Evolutionary conservation across 2,888 invertebrate genomes (phyloP).

Genomic region (Hypercompe scribonia): DNA sequence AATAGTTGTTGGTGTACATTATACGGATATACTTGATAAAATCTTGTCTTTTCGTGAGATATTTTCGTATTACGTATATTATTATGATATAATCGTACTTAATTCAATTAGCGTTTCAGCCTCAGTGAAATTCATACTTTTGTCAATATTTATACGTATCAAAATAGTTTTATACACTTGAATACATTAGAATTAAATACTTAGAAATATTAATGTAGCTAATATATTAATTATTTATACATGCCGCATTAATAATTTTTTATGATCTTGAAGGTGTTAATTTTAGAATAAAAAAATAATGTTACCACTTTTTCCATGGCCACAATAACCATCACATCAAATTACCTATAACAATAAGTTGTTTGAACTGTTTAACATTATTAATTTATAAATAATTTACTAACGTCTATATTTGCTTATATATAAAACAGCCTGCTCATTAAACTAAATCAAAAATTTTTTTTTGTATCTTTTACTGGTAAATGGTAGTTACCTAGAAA

Average conservation of each 20-base stretch:
- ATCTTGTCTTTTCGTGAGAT: not conserved
- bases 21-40: not conserved
- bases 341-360: not conserved
- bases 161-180: not conserved
- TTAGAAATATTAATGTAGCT: not conserved
- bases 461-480: not conserved
- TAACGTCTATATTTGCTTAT: not conserved
- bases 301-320: not conserved
- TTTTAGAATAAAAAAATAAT: too few species aligned
- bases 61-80: not conserved
- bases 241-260: not conserved
- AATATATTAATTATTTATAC: not conserved
- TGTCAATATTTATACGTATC: not conserved
- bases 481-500: not conserved
- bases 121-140: not conserved
- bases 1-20: not conserved
- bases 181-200: not conserved
- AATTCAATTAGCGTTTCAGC: not conserved
- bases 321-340: not conserved
- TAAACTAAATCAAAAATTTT: not conserved
- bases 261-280: not conserved
- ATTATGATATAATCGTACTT: too few species aligned
- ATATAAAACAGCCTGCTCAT: not conserved
- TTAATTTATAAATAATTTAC: not conserved
- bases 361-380: not conserved